Base-by-base conservation (phyloP, 2,113 vertebrate species). In the Melanerpes aurifrons region DNA sequence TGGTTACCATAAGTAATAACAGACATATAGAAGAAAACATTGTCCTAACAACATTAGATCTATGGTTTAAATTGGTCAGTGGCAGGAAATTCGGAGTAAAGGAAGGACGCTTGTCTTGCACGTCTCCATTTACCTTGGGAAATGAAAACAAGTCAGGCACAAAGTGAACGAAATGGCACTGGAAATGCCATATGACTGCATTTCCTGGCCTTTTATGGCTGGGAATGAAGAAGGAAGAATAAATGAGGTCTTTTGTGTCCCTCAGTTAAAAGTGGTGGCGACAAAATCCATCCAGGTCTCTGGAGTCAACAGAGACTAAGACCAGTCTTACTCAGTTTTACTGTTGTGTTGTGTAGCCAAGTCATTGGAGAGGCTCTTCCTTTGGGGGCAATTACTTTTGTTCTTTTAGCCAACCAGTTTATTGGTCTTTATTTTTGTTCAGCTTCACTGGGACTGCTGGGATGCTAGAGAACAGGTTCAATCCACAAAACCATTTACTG, bases 71-170 rank as follows among this genome's bases (percentile, higher is more conserved):
- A 69, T 48, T 83, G 74, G 76, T 74, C 90, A 72, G 77, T 56
- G 84, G 32, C 92, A 95, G 93, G 94, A 94, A 96, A 96, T 94
- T 90, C 82, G 94, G 80, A 96, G 93, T 95, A 92, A 95, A 88
- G 93, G 92, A 71, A 4, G 3, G 69, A 69, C 1, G 35, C 84
- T 82, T 84, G 94, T 87, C 92, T 94, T 40, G 21, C 35, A 62
- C 73, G 82, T 90, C 81, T 92, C 70, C 47, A 19, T 93, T 92
- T 93, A 77, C 71, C 92, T 96, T 88, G 93, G 87, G 92, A 94
- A 95, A 95, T 94, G 89, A 94, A 94, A 94, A 67, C 79, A 85
- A 90, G 89, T 86, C 87, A 94, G 86, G 73, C 19, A 93, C 89
- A 62, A 80, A 86, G 84, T 72, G 47, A 94, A 81, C 2, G 35